Evolutionary conservation across 2,113 vertebrate genomes (phyloP).

Genomic region (Okapia johnstoni): DNA sequence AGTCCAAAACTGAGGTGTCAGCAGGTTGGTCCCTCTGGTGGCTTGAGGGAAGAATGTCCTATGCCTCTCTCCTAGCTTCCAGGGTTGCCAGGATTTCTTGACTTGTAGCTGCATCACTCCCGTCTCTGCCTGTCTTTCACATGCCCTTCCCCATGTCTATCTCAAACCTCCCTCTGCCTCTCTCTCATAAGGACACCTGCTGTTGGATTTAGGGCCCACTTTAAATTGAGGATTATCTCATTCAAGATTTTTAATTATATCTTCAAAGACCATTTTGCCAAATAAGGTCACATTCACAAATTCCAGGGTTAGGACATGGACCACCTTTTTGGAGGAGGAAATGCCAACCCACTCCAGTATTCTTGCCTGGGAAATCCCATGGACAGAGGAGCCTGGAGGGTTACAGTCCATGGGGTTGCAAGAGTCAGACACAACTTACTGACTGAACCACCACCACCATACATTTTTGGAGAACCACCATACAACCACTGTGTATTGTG

Average conservation of each 20-base stretch:
- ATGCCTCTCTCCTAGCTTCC: not conserved
- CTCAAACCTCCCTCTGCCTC: not conserved
- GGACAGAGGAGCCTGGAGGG: not conserved
- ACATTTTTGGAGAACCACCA: not conserved
- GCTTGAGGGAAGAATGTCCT: not conserved
- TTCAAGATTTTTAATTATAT: not conserved
- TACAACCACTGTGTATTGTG: not conserved
- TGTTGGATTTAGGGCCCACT: not conserved
- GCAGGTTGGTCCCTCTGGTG: not conserved
- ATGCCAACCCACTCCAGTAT: not conserved
- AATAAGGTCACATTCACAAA: not conserved
- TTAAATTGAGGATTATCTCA: not conserved
- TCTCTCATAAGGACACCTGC: not conserved
- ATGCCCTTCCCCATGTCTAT: not conserved
- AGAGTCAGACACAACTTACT: not conserved
- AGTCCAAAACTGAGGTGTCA: not conserved
- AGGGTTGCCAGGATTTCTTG: not conserved
- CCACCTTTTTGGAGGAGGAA: not conserved
- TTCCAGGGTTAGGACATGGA: not conserved
- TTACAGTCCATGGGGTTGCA: not conserved
- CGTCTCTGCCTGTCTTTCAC: not conserved
- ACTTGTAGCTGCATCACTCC: not conserved
- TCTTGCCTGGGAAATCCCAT: not conserved
- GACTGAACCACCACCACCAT: not conserved
- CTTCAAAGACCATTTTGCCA: not conserved